Conservation (phyloP, 2,888 invertebrate species). For the Chesias legatella region DNA sequence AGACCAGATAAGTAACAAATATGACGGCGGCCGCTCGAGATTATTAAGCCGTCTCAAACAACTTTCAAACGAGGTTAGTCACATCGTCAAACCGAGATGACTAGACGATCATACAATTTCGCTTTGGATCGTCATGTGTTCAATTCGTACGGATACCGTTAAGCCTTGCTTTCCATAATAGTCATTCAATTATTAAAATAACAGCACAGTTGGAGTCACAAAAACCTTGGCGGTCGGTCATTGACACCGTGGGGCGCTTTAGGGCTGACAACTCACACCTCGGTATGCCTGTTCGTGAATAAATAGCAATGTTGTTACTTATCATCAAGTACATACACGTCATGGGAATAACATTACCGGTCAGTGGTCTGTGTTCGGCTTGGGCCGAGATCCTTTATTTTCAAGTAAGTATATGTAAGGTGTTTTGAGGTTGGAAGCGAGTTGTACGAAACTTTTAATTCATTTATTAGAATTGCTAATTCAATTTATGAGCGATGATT, state of each 20-base stretch:
- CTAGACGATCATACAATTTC: slow-evolving; percentile 26
- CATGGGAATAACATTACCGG: slow-evolving; percentile 14
- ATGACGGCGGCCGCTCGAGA: slow-evolving; percentile 6
- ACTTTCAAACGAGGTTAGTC: slow-evolving; percentile 11
- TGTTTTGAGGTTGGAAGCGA: slow-evolving; percentile 13
- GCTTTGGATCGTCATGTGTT: slow-evolving; percentile 37
- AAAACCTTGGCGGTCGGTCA: slow-evolving; percentile 72
- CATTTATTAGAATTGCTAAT: slow-evolving; percentile 14
- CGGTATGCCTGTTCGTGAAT: slow-evolving; percentile 52
- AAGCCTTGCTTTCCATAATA: slow-evolving; percentile 65
- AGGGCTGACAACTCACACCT: slow-evolving; percentile 71
- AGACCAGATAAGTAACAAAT: slow-evolving; percentile 18
- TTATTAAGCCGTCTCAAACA: slow-evolving; percentile 1
- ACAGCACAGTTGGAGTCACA: slow-evolving; percentile 71
- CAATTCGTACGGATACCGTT: slow-evolving; percentile 50
- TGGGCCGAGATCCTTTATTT: too few species aligned
- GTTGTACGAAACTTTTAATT: slow-evolving; percentile 12
- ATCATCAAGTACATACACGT: slow-evolving; percentile 18
- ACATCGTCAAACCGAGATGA: slow-evolving; percentile 18
- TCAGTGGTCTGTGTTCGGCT: background rate
- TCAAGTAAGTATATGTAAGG: background rate
- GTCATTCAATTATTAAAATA: slow-evolving; percentile 75
- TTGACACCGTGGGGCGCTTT: slow-evolving; percentile 74
- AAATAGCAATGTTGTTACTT: slow-evolving; percentile 46
- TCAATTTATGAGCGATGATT: slow-evolving; percentile 4